phyloP scores from a whole-genome alignment of 2,113 vertebrate species.

The Phodopus roborovskii region DNA sequence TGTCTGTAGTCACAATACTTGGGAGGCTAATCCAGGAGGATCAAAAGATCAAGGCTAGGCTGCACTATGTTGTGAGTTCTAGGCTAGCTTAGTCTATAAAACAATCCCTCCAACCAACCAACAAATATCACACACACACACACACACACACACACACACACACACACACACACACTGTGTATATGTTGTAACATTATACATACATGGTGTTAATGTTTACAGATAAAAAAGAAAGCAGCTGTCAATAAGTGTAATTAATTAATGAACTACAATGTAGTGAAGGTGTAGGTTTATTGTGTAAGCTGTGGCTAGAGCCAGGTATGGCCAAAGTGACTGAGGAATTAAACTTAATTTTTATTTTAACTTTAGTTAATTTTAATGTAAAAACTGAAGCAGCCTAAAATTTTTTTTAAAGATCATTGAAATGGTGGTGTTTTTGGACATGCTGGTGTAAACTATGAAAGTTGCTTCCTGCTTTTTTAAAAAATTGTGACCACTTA shows the following conservation, averaged over 20 bases:
- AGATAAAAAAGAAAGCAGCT: neutral
- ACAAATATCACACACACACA: too few species aligned
- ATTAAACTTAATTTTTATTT: constrained; percentile 55
- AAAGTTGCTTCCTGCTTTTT: constrained; percentile 8
- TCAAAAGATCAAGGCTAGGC: neutral
- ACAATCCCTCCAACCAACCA: neutral
- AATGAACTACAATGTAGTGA: neutral
- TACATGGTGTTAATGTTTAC: neutral
- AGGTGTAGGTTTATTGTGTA: neutral
- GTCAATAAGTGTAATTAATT: neutral
- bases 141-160: neutral
- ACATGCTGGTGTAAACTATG: constrained; percentile 31
- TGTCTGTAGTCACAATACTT: neutral
- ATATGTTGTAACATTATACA: neutral
- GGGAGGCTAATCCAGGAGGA: neutral
- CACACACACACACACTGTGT: neutral
- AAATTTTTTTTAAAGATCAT: neutral
- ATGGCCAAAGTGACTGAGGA: neutral
- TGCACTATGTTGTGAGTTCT: neutral
- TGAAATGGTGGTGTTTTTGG: constrained; percentile 53
- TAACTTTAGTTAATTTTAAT: constrained; percentile 30
- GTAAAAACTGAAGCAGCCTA: constrained; percentile 20
- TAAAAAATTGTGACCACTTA: neutral
- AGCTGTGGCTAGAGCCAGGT: neutral
- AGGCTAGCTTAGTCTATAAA: neutral